These are phyloP conservation scores for Phenganax marumi DNA, from an alignment of 92 coral and sea anemone genomes.

Conservation along the genomic window DNA sequence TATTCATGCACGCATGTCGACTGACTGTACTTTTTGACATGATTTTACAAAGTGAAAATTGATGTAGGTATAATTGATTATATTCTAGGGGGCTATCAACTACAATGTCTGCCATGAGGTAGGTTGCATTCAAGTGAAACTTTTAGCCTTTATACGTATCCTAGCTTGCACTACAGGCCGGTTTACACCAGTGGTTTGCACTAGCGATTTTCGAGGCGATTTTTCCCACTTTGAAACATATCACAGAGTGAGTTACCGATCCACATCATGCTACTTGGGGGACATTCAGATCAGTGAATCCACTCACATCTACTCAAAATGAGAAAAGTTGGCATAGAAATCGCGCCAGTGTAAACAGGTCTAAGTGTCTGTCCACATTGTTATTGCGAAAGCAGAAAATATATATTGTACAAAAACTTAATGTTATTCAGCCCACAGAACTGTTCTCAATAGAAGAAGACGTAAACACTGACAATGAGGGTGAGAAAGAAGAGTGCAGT, in stretches of 20 bases:
- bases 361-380: neutral
- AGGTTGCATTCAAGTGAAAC: neutral
- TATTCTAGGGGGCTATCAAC: conserved; percentile 30
- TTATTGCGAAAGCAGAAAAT: neutral
- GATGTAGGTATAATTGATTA: neutral
- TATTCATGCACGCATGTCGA: too few species aligned
- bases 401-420: neutral
- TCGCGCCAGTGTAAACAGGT: too few species aligned
- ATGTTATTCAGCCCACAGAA: conserved; percentile 17
- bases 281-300: too few species aligned
- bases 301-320: too few species aligned
- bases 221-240: too few species aligned
- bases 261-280: too few species aligned
- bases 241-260: too few species aligned
- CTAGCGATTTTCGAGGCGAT: too few species aligned
- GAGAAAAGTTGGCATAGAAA: too few species aligned
- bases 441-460: conserved; percentile 48
- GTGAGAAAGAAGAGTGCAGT: conserved; percentile 17
- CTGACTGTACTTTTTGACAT: too few species aligned
- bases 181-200: too few species aligned
- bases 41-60: neutral
- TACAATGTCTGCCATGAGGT: conserved; percentile 44
- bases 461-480: conserved; percentile 28
- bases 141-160: neutral
- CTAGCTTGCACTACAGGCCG: neutral